Conservation (phyloP, 2,113 vertebrate genomes). For the Cavia aperea region DNA sequence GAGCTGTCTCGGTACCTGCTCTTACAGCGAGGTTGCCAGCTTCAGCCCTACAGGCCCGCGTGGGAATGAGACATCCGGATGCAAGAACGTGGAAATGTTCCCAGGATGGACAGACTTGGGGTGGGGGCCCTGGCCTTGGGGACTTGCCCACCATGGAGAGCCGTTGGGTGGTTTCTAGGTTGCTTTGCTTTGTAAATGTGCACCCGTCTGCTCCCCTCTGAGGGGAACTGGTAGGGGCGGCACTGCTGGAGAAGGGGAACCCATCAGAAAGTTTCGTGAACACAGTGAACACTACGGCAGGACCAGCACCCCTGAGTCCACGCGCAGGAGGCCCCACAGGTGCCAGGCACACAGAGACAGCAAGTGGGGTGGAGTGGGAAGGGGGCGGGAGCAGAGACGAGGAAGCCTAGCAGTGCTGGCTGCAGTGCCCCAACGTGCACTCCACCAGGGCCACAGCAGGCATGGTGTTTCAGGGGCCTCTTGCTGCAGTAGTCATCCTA, state of each 20-base stretch:
- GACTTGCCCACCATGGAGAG: not conserved
- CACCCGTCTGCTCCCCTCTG: accelerated
- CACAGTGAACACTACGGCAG: no score
- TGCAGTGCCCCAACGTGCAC: accelerated
- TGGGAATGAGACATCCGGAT: not conserved
- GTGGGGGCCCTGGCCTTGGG: no score
- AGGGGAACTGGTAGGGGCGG: not conserved
- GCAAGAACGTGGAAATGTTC: not conserved
- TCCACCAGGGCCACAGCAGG: not conserved
- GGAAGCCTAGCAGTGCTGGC: not conserved
- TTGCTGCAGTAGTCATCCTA: not conserved
- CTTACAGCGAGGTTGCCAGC: not conserved
- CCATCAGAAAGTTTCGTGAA: not conserved
- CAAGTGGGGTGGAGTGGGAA: no score
- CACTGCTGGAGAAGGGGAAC: no score
- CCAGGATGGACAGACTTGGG: not conserved
- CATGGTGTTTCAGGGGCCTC: not conserved
- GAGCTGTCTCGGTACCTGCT: not conserved
- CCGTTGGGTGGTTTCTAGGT: not conserved
- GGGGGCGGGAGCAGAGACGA: not conserved
- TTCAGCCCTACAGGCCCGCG: not conserved
- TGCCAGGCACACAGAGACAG: not conserved
- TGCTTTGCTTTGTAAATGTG: no score
- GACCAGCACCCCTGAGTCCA: no score
- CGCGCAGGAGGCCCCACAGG: not conserved